These are phyloP conservation scores for Prionailurus bengalensis DNA, from an alignment of 2,113 vertebrate genomes.

Conservation along the genomic window DNA sequence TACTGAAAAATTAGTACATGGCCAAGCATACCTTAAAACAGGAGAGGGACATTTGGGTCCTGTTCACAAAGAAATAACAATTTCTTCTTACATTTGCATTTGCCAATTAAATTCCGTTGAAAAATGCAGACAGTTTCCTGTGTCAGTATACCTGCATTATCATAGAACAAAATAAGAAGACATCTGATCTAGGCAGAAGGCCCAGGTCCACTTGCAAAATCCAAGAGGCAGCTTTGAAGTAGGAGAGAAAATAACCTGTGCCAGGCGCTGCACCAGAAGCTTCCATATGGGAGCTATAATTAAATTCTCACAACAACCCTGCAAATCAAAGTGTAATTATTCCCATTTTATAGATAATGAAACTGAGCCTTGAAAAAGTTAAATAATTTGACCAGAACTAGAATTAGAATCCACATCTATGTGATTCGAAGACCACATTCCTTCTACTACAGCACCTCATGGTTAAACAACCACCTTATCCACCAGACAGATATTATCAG, in stretches of 20 bases:
- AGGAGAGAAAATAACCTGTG: background rate
- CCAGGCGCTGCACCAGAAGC: background rate
- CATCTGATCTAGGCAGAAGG: background rate
- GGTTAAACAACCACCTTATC: background rate
- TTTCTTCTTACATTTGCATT: constrained; percentile 6
- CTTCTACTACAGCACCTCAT: background rate
- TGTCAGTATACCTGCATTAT: background rate
- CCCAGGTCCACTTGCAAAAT: background rate
- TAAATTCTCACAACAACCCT: background rate
- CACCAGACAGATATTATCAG: background rate
- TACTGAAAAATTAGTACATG: background rate
- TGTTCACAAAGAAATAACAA: background rate
- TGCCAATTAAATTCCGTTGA: constrained; percentile 1
- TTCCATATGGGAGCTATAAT: background rate
- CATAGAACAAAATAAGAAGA: constrained; percentile 9
- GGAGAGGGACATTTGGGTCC: background rate
- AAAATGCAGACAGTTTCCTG: constrained; percentile 19
- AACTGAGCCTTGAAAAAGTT: background rate
- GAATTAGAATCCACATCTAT: background rate
- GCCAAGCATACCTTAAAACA: background rate
- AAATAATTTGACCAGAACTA: background rate
- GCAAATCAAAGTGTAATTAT: background rate
- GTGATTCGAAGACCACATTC: background rate
- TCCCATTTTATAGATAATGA: background rate
- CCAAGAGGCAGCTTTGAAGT: background rate